Conservation (phyloP, 2,113 vertebrate genomes). For the Poecile atricapillus region DNA sequence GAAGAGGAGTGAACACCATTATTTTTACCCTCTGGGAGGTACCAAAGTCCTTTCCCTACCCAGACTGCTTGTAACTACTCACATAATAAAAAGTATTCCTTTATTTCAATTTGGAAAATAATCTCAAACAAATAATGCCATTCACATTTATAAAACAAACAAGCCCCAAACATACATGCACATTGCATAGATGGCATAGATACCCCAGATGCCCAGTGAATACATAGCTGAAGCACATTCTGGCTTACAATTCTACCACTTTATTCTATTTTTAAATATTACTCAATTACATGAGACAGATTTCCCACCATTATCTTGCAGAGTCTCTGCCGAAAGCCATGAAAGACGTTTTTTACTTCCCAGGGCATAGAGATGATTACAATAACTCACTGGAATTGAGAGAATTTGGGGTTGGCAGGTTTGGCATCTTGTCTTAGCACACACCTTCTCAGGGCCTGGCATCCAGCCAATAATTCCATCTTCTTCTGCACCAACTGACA, state of each 20-base stretch:
- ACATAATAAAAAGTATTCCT: not conserved
- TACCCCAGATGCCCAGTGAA: not conserved
- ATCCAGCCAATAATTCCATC: not conserved
- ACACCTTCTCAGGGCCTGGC: not conserved
- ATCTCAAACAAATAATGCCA: not conserved
- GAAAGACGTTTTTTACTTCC: not conserved
- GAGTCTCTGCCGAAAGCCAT: not conserved
- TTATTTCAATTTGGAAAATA: not conserved
- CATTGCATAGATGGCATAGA: rapidly evolving
- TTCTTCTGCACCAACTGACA: not conserved
- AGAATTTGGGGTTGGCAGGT: not conserved
- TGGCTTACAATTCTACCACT: not conserved
- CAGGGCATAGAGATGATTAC: rapidly evolving
- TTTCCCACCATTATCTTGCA: not conserved
- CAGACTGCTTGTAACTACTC: not conserved
- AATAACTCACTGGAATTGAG: not conserved
- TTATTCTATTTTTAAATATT: not conserved
- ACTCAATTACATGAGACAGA: not conserved
- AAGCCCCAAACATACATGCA: not conserved
- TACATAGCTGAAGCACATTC: not conserved
- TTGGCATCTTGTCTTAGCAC: rapidly evolving
- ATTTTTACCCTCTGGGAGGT: not conserved
- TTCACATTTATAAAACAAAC: not conserved
- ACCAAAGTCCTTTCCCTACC: not conserved
- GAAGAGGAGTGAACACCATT: not conserved